A percentile compares a stretch with the other conserved stretches of the same genome.
Conservation (phyloP, 2,888 invertebrate species). For the Pherbina coryleti region DNA sequence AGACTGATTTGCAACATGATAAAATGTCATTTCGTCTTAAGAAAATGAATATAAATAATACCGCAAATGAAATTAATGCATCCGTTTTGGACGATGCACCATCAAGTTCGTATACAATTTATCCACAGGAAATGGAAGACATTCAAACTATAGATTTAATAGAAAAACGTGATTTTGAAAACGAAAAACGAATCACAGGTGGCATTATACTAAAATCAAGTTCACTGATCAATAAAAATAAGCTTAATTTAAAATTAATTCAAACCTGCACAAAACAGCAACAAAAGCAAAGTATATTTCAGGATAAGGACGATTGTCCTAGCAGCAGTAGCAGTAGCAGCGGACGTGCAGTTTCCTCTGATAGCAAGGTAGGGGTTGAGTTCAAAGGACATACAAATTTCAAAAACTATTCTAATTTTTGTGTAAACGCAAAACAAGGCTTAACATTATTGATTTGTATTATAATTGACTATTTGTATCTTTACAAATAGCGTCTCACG, state of each 20-base stretch:
- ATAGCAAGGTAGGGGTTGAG: constrained; percentile 61
- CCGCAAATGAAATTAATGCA: background rate
- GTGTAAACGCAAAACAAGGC: too few species aligned
- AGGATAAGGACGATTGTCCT: constrained; percentile 53
- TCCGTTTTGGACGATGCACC: constrained; percentile 11
- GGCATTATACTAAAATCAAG: constrained; percentile 65
- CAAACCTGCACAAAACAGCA: constrained; percentile 43
- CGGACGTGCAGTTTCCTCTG: constrained; percentile 63
- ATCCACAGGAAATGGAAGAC: constrained; percentile 56
- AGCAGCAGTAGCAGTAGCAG: constrained; percentile 52
- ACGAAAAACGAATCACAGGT: constrained; percentile 67
- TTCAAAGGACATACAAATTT: too few species aligned
- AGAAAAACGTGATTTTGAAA: constrained; percentile 68
- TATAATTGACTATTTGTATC: too few species aligned
- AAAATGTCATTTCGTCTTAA: constrained; percentile 64
- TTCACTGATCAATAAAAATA: constrained; percentile 64
- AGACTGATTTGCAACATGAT: constrained; percentile 55
- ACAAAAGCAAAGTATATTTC: constrained; percentile 30
- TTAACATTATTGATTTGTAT: too few species aligned
- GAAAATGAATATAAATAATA: constrained; percentile 62
- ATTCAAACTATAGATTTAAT: constrained; percentile 69
- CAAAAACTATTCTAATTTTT: too few species aligned
- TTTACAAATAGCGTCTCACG: too few species aligned
- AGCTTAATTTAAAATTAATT: constrained; percentile 66
- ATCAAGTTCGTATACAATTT: constrained; percentile 37